Evolutionary conservation across 2,113 vertebrate genomes (phyloP).

Genomic region (Limnothrissa miodon): DNA sequence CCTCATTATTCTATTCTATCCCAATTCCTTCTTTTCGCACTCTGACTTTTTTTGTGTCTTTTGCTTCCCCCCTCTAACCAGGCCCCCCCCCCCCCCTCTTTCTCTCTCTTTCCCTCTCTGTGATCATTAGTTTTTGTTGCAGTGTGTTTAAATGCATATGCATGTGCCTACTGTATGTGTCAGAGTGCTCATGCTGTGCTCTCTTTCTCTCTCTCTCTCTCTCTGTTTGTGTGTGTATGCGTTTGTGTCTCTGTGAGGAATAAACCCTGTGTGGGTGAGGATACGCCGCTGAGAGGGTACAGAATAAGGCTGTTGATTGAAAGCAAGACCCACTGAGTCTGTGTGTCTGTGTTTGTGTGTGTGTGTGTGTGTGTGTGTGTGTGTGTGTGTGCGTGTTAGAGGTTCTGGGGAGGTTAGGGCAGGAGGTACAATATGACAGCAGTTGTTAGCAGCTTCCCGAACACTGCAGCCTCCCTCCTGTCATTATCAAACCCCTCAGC

Average conservation of each 20-base stretch:
- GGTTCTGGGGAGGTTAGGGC: background rate
- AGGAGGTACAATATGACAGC: background rate
- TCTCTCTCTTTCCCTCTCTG: background rate
- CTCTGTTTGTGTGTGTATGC: background rate
- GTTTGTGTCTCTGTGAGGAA: background rate
- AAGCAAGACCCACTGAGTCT: slow-evolving; percentile 33
- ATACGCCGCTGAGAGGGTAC: background rate
- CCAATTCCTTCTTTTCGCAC: background rate
- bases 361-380: background rate
- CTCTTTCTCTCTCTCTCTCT: too few species aligned
- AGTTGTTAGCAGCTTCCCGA: background rate
- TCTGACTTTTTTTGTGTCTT: background rate
- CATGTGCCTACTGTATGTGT: background rate
- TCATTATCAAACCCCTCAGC: slow-evolving; percentile 12
- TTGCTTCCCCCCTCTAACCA: background rate
- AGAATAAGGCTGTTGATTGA: slow-evolving; percentile 15
- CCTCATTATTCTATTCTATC: too few species aligned
- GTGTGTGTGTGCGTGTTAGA: background rate
- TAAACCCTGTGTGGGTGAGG: background rate
- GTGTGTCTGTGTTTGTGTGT: slow-evolving; percentile 29
- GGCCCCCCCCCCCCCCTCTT: background rate
- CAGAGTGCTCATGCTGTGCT: background rate
- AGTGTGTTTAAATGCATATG: background rate
- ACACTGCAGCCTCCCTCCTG: background rate
- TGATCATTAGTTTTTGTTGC: background rate